Conservation (phyloP, 2,113 vertebrate species). For the Elephantulus edwardii region DNA sequence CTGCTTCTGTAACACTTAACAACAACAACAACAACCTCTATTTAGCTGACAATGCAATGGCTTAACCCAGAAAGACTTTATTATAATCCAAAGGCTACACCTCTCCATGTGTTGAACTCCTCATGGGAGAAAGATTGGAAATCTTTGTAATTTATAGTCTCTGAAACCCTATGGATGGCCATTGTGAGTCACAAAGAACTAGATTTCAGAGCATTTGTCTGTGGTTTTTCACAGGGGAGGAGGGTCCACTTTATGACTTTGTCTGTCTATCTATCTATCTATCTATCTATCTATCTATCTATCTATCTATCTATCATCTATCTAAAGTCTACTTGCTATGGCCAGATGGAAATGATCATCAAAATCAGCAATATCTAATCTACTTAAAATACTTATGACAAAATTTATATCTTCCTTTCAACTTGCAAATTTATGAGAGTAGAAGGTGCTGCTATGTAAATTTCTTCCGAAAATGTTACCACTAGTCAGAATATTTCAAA, state of each 20-base stretch:
- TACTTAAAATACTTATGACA: neutral
- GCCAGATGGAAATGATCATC: neutral
- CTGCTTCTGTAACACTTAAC: too few species aligned
- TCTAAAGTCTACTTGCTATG: neutral
- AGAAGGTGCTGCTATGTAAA: neutral
- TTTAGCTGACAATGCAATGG: too few species aligned
- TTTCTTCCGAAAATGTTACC: neutral
- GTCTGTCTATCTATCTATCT: neutral
- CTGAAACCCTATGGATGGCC: too few species aligned
- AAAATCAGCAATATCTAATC: neutral
- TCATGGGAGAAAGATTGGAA: too few species aligned
- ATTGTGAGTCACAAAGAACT: too few species aligned
- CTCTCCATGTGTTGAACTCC: too few species aligned
- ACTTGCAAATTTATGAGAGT: neutral
- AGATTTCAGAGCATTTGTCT: too few species aligned
- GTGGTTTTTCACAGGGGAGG: too few species aligned
- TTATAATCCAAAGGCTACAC: too few species aligned
- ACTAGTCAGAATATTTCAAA: slow-evolving; percentile 27
- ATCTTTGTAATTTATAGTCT: too few species aligned
- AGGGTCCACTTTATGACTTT: neutral
- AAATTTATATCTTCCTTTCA: neutral
- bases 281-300: neutral
- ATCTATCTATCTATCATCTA: neutral
- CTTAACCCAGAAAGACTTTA: too few species aligned
- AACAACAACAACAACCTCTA: too few species aligned